Evolutionary conservation across 2,797 vertebrate species (phyloP), one percentile per base, ranked within the genome.

Genomic region (Mallotus villosus): DNA sequence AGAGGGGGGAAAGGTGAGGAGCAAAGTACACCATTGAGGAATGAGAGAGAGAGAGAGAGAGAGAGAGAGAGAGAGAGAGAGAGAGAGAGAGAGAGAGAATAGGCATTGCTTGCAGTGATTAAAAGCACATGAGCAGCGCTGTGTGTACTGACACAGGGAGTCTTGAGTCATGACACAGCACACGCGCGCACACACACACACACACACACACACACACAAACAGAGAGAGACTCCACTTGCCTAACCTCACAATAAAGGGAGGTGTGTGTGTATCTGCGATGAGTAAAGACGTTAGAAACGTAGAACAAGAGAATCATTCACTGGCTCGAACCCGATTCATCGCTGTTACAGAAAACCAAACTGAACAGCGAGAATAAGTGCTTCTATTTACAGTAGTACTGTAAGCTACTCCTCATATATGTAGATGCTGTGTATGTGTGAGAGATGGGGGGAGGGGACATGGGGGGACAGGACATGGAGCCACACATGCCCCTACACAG

Each of bases 81-180:
- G 32, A 19, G 6, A 27, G 37, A 27, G 65, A 8, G 5, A 34
- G 32, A 34, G 32, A 34, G 5, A 34, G 32, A 34, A 34, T 6
- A 34, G 32, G 32, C 7, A 34, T 8, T 34, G 32, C 32, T 34
- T 34, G 27, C 53, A 64, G 57, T 75, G 71, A 83, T 81, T 74
- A 78, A 80, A 85, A 79, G 67, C 81, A 82, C 75, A 80, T 68
- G 71, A 67, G 72, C 63, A 59, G 65, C 61, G 41, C 32, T 34
- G 32, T 8, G 32, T 34, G 32, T 34, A 34, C 37, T 41, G 11
- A 41, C 37, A 41, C 37, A 41, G 32, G 32, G 67, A 29, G 59
- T 32, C 69, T 72, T 64, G 82, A 85, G 74, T 83, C 78, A 82
- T 7, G 11, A 70, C 71, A 27, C 7, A 72, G 57, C 41, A 64